Percentiles rank a stretch among this genome's conserved stretches.
These are phyloP conservation scores for pig (Sus scrofa) DNA, from an alignment of 2,113 vertebrate species.

Conservation along the genomic window DNA sequence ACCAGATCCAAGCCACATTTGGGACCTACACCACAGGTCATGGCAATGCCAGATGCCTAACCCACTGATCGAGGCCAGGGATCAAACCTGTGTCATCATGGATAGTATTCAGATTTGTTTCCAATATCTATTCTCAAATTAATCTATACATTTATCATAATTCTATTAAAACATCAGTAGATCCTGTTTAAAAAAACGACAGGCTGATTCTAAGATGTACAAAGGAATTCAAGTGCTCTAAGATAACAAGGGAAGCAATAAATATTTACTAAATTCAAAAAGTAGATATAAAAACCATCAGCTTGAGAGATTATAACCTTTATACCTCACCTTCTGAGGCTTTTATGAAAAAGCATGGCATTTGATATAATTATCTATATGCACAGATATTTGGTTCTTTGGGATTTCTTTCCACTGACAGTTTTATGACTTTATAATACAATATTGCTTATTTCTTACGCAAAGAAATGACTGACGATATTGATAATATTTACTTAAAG, in stretches of 20 bases:
- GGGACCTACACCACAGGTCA: too few species aligned
- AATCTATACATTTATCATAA: neutral
- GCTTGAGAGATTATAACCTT: neutral
- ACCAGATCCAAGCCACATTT: too few species aligned
- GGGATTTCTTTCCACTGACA: neutral
- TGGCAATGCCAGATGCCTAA: too few species aligned
- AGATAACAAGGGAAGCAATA: neutral
- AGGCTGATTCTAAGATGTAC: neutral
- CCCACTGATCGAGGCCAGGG: too few species aligned
- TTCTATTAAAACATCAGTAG: neutral
- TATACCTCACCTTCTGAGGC: neutral
- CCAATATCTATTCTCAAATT: too few species aligned
- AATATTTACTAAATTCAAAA: conserved; percentile 16
- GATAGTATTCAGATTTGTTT: too few species aligned
- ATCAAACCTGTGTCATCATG: too few species aligned
- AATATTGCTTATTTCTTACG: neutral
- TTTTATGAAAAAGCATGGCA: neutral
- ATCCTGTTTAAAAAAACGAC: neutral
- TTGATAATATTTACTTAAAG: neutral
- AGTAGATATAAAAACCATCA: neutral
- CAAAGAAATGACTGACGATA: conserved; percentile 23
- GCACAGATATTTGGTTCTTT: conserved; percentile 10
- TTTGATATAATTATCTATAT: conserved; percentile 10
- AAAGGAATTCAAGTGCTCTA: conserved; percentile 30
- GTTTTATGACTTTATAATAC: neutral